Evolutionary conservation across 2,113 vertebrate genomes (phyloP), one percentile per base, ranked within the genome.

Genomic region (Alexandromys fortis): DNA sequence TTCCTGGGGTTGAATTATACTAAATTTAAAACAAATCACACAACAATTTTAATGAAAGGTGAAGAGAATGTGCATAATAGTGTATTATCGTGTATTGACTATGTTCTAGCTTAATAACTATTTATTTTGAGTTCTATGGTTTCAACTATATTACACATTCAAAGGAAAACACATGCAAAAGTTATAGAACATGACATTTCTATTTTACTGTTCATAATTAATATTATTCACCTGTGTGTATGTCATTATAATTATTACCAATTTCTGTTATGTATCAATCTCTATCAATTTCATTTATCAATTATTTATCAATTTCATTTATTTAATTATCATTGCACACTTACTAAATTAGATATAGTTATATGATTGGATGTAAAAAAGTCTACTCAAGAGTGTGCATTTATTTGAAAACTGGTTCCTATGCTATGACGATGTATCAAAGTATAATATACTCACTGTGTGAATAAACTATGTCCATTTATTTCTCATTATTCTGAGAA

Each of bases 291-390:
- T 58, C 55, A 58, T 58, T 58, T 58, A 21, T 58, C 55, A 58
- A 19, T 58, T 58, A 58, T 58, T 58, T 58, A 58, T 58, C 17
- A 58, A 58, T 58, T 58, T 58, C 19, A 58, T 58, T 58, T 58
- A 21, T 58, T 58, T 26, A 85, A 49, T 35, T 61, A 76, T 35
- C 0, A 85, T 67, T 85, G 22, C n/a, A 3, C 19, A 72, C 17
- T 8, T 58, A 24, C 21, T 87, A 78, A 19, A 30, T 49, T 88
- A 72, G 19, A 22, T 91, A 72, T 70, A 75, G 78, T 82, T 63
- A 38, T 12, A 83, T 47, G 42, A 55, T 88, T 86, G 30, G 61
- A 49, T 77, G 58, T 14, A 47, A 94, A 92, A 86, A 85, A 42
- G 24, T 78, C 42, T 26, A 90, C 7, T 35, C 47, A 90, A 17